Conservation (phyloP, 2,797 vertebrate species). For the Dromococcyx pavoninus region DNA sequence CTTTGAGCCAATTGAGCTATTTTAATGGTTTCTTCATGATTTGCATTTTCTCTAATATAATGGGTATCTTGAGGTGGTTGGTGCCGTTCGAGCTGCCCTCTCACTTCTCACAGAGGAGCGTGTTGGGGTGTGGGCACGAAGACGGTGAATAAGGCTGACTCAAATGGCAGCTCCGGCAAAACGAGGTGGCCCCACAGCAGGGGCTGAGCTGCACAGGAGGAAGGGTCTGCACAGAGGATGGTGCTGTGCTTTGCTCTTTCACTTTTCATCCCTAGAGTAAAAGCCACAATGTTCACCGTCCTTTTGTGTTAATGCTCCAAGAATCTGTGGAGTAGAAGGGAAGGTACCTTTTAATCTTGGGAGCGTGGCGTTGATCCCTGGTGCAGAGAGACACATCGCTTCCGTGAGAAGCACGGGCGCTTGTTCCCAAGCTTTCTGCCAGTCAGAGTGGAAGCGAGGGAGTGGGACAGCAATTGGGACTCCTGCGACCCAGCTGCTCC, state of each 20-base stretch:
- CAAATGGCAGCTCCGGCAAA: not conserved
- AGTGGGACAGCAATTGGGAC: accelerated
- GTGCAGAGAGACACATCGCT: not conserved
- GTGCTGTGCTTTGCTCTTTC: accelerated
- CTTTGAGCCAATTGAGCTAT: not conserved
- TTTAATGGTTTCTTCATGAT: not conserved
- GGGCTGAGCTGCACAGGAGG: not conserved
- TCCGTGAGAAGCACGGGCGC: accelerated
- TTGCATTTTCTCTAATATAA: not conserved
- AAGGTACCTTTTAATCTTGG: not conserved
- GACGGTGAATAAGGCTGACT: not conserved
- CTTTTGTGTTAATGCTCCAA: not conserved
- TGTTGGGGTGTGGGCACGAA: not conserved
- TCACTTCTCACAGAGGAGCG: not conserved
- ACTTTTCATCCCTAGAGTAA: not conserved
- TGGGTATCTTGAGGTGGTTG: not conserved
- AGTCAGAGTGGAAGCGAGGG: not conserved
- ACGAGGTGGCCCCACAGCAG: not conserved
- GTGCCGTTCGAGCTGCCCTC: not conserved
- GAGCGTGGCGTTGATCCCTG: accelerated
- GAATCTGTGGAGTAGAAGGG: not conserved
- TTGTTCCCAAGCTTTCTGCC: not conserved
- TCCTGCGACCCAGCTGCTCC: not conserved
- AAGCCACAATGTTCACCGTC: accelerated
- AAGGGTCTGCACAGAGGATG: not conserved